Evolutionary conservation across 2,113 vertebrate species (phyloP).

Genomic region (Chaetura pelagica): DNA sequence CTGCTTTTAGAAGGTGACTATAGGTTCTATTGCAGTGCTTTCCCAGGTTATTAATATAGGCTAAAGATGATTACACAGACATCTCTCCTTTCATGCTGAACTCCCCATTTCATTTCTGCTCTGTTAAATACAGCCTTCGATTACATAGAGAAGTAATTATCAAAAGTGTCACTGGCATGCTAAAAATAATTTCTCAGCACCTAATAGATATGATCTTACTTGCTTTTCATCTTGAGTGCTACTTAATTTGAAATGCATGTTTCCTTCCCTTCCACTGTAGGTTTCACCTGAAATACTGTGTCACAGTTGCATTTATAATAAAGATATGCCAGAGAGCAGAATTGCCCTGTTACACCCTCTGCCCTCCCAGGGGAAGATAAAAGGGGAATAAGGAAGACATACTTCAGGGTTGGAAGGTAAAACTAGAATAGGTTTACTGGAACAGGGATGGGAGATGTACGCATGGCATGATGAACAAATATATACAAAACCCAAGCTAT

Average conservation of each 20-base stretch:
- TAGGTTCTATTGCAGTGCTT: neutral
- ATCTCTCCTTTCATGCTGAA: neutral
- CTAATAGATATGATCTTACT: neutral
- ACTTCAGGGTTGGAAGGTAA: too few relatives aligned
- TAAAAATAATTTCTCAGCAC: conserved; percentile 33
- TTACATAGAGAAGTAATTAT: conserved; percentile 26
- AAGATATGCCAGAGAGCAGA: neutral
- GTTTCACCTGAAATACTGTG: neutral
- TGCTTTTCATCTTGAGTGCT: neutral
- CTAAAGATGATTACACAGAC: neutral
- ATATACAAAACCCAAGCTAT: too few relatives aligned
- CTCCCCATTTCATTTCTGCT: neutral
- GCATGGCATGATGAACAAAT: too few relatives aligned
- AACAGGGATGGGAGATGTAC: too few relatives aligned
- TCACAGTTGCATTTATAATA: neutral
- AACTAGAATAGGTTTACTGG: too few relatives aligned
- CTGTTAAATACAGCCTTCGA: conserved; percentile 17
- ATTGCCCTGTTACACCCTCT: too few relatives aligned
- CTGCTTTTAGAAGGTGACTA: neutral
- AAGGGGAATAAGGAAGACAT: too few relatives aligned
- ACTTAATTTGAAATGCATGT: neutral
- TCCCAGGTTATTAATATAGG: neutral
- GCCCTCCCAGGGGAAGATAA: too few relatives aligned
- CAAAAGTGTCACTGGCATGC: neutral
- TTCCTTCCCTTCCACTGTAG: neutral